Evolutionary conservation across 2,888 invertebrate genomes (phyloP), one percentile per base, ranked within the genome.

Genomic region (Fissipunctia ypsillon): DNA sequence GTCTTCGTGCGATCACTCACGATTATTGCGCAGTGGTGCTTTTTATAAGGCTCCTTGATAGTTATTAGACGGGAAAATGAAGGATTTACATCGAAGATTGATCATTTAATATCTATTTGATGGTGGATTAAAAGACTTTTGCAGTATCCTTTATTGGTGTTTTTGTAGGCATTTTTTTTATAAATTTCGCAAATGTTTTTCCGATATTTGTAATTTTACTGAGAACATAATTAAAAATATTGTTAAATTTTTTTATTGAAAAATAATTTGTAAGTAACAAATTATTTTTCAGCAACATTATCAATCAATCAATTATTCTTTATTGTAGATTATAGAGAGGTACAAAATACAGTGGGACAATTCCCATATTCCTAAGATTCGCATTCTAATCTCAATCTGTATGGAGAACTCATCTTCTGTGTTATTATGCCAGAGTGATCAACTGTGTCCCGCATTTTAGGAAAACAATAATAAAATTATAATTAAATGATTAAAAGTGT

Each of bases 1-100:
- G 86, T 89, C 86, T 87, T 86, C 80, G 78, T 78, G 73, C 89
- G 89, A 93, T 93, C 92, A 91, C 91, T 90, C 86, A 89, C 89
- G 87, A 88, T 91, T 89, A 87, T 85, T 79, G 69, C 76, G 69
- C 69, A 59, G 61, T 64, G 70, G 57, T 56, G 43, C 78, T 86
- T 86, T 82, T 82, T 86, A 79, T 80, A 69, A 77, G 72, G 61
- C 65, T 56, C 14, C 57, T 65, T 75, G 84, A 77, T 83, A 80
- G 73, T 79, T 76, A 78, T 80, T 77, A 72, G 73, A 82, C 19
- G 66, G 14, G 71, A 69, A 76, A 78, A 76, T 81, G 77, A 81
- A 71, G 43, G 69, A 60, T 75, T 75, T 69, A 72, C 75, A 72
- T 71, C 10, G 69, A 50, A 80, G 85, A 85, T 81, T 74, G 87